A percentile compares a stretch with the other conserved stretches of the same genome.
Conservation (phyloP, 2,113 vertebrate genomes). For the Ophthalmolycus amberensis region DNA sequence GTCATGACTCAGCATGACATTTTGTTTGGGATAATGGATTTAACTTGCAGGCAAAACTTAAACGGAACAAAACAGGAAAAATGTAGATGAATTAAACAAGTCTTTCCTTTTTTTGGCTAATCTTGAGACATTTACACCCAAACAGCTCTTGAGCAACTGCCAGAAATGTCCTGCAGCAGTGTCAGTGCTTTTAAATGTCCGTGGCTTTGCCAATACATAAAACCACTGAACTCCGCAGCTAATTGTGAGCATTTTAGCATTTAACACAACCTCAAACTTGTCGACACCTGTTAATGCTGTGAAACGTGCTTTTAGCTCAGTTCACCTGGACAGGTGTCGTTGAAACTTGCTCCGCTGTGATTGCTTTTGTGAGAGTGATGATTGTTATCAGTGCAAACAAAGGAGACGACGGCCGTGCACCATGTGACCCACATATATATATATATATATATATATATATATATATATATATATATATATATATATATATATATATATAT, state of each 20-base stretch:
- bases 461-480: too few relatives aligned
- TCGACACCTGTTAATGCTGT: not conserved
- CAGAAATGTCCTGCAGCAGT: not conserved
- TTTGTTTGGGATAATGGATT: not conserved
- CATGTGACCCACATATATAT: not conserved
- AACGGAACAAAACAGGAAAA: not conserved
- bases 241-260: not conserved
- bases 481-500: too few relatives aligned
- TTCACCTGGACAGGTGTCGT: not conserved
- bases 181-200: not conserved
- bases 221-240: not conserved
- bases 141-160: not conserved
- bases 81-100: not conserved
- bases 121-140: not conserved
- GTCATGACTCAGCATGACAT: not conserved
- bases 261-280: not conserved
- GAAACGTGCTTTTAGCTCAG: not conserved
- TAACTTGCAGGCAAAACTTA: not conserved
- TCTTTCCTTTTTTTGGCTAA: not conserved
- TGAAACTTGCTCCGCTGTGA: not conserved
- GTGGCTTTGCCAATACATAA: not conserved
- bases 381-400: slow-evolving; percentile 14
- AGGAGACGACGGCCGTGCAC: not conserved
- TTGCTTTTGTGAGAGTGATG: not conserved
- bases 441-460: too few relatives aligned